Evolutionary conservation across 2,797 vertebrate genomes (phyloP), one percentile per base, ranked within the genome.

Genomic region (Intellagama lesueurii): DNA sequence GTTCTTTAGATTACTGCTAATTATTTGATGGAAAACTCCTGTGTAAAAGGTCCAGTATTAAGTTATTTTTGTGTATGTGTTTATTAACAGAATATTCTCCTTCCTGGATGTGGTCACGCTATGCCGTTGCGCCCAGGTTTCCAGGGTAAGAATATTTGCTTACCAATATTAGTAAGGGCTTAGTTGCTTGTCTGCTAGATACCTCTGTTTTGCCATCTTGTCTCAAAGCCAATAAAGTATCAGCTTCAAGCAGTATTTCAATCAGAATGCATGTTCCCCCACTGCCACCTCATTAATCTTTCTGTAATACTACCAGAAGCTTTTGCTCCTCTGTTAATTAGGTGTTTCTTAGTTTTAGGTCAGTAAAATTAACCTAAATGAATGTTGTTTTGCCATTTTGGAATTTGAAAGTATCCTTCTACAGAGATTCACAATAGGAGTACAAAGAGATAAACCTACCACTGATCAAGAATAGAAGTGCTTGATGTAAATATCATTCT

Each of bases 51-150:
- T 68, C 87, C 40, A 32, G 12, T 26, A 76, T 82, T 87, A 82
- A 90, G 49, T 90, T 83, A 72, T 73, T 86, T 83, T 12, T 93
- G 28, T 94, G 90, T 93, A 91, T 75, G 82, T 95, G 97, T 95
- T 96, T 94, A 56, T 97, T 95, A 87, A 87, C 97, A 99, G 99
- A 97, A 99, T 99, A 96, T 99, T 99, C 97, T 99, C 99, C 90
- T 99, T 99, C 96, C 97, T 99, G 97, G 99, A 99, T 95, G 99
- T 99, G 96, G 98, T 99, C 95, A 99, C 99, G 89, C 98, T 99
- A 90, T 99, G 99, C 97, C 98, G 99, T 92, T 99, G 99, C 95
- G 99, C 99, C 95, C 99, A 99, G 95, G 99, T 99, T 91, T 99
- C 99, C 95, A 97, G 98, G 98, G 99, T 99, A 98, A 99, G 99